Conservation (phyloP, 2,113 vertebrate genomes). For the Erythrocebus patas region DNA sequence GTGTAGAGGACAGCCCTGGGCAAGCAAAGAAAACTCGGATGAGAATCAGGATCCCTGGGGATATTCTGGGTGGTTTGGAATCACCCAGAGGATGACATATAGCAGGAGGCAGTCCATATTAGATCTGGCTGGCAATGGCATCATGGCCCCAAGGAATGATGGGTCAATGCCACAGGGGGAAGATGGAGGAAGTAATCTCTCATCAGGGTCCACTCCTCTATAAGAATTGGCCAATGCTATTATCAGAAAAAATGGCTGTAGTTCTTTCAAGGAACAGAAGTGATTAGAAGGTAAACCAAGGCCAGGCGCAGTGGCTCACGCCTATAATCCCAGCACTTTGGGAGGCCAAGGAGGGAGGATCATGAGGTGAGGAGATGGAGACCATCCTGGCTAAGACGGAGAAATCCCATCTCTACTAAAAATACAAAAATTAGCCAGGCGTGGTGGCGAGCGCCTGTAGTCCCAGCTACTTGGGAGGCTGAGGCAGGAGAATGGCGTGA, state of each 20-base stretch:
- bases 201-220: background rate
- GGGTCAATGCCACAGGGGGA: background rate
- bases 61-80: background rate
- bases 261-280: background rate
- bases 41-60: background rate
- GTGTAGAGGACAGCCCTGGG: background rate
- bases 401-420: too few relatives aligned
- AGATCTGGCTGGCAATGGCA: background rate
- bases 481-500: too few relatives aligned
- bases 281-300: background rate
- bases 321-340: too few relatives aligned
- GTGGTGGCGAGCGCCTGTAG: fast-evolving
- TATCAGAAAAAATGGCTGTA: background rate
- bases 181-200: background rate
- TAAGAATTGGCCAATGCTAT: background rate
- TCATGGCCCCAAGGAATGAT: background rate
- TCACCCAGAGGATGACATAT: background rate
- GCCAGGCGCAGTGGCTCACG: too few relatives aligned
- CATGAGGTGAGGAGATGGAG: too few relatives aligned
- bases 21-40: background rate
- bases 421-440: too few relatives aligned
- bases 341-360: too few relatives aligned
- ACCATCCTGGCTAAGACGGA: too few relatives aligned
- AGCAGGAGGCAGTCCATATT: background rate
- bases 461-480: too few relatives aligned